These are phyloP conservation scores for Euclidia mi DNA, from an alignment of 2,888 invertebrate species.

Conservation along the genomic window DNA sequence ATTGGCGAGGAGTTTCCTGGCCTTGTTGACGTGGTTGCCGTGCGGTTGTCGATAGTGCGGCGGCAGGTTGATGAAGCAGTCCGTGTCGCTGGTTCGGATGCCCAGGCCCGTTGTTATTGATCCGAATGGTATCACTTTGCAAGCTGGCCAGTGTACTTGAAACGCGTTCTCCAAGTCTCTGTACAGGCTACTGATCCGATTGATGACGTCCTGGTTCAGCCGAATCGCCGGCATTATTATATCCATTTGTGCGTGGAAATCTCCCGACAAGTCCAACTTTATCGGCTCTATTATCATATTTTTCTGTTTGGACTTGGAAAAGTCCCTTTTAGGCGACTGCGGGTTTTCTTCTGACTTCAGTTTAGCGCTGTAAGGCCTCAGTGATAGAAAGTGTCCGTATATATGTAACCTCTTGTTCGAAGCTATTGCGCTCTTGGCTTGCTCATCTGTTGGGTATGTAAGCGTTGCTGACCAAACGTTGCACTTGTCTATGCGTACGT, in stretches of 20 bases:
- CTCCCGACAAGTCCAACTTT: conserved; percentile 68
- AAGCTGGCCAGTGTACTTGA: conserved; percentile 78
- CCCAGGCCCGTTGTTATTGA: conserved; percentile 93
- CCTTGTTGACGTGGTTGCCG: conserved; percentile 64
- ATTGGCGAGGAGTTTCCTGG: conserved; percentile 77
- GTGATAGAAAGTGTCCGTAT: conserved; percentile 71
- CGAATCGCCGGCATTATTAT: conserved; percentile 74
- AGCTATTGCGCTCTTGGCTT: conserved; percentile 58
- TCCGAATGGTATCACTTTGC: conserved; percentile 91
- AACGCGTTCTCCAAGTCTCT: conserved; percentile 78
- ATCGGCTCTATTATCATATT: conserved; percentile 64
- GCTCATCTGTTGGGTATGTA: conserved; percentile 46
- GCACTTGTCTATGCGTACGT: conserved; percentile 61
- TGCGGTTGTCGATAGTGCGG: conserved; percentile 46
- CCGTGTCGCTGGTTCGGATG: conserved; percentile 93
- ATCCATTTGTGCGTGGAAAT: conserved; percentile 79
- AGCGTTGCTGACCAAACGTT: conserved; percentile 59
- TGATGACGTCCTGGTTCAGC: conserved; percentile 72
- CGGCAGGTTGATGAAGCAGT: conserved; percentile 91
- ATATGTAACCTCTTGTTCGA: conserved; percentile 61
- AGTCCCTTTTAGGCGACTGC: conserved; percentile 51
- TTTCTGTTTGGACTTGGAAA: conserved; percentile 62
- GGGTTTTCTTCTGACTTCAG: conserved; percentile 10
- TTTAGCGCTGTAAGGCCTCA: conserved; percentile 50
- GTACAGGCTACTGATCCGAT: conserved; percentile 76